These are phyloP conservation scores for Drosophila anomelani DNA, from an alignment of 2,888 invertebrate genomes.

Conservation along the genomic window DNA sequence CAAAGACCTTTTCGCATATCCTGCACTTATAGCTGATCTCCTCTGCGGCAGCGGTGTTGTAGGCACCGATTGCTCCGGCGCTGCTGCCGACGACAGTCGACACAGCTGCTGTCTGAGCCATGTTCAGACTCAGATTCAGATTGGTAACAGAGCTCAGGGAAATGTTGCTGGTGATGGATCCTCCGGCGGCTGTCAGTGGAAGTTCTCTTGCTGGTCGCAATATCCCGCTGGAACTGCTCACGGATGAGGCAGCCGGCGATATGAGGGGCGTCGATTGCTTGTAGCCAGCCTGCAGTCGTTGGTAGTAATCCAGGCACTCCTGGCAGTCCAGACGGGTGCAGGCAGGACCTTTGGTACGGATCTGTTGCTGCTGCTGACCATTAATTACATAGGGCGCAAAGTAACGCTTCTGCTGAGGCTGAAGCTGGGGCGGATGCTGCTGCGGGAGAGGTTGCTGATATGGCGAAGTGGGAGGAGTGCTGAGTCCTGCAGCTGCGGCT, in stretches of 20 bases:
- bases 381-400: slow-evolving; percentile 72
- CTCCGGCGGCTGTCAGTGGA: slow-evolving; percentile 30
- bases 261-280: slow-evolving; percentile 61
- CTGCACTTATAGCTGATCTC: slow-evolving; percentile 84
- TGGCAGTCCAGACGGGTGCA: slow-evolving; percentile 74
- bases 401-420: slow-evolving; percentile 61
- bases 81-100: slow-evolving; percentile 33
- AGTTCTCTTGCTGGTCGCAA: slow-evolving; percentile 48
- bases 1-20: slow-evolving; percentile 84
- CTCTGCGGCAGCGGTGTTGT: slow-evolving; percentile 56
- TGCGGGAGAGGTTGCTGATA: slow-evolving; percentile 63
- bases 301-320: slow-evolving; percentile 78
- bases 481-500: slow-evolving; percentile 69
- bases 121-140: slow-evolving; percentile 69
- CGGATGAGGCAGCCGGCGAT: slow-evolving; percentile 75
- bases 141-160: slow-evolving; percentile 76
- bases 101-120: slow-evolving; percentile 25
- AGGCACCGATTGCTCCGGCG: not conserved
- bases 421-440: slow-evolving; percentile 18
- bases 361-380: slow-evolving; percentile 4
- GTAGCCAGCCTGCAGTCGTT: slow-evolving; percentile 58
- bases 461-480: slow-evolving; percentile 62
- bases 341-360: slow-evolving; percentile 41
- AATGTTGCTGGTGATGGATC: slow-evolving; percentile 53
- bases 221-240: slow-evolving; percentile 69